phyloP scores from a whole-genome alignment of 2,797 vertebrate genomes.

The Coregonus suidteri region DNA sequence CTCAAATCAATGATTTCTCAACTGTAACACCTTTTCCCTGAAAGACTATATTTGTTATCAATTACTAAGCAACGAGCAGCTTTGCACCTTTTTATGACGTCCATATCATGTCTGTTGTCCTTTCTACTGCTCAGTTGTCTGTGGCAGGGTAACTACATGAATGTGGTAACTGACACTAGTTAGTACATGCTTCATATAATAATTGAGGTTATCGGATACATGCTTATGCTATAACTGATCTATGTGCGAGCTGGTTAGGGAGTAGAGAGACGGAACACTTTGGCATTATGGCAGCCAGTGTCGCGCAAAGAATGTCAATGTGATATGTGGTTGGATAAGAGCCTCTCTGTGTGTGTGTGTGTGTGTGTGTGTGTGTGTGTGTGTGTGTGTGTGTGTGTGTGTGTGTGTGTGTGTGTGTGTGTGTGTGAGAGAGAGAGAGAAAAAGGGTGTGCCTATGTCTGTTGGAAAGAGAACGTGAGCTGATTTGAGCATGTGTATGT shows the following conservation, averaged over 20 bases:
- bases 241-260: background rate
- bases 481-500: background rate
- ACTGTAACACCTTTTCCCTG: background rate
- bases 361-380: constrained; percentile 4
- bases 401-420: constrained; percentile 5
- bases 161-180: background rate
- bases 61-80: background rate
- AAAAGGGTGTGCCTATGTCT: no score
- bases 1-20: no score
- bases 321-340: constrained; percentile 6
- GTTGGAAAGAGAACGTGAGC: no score
- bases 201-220: background rate
- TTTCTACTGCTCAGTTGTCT: background rate
- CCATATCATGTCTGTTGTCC: background rate
- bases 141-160: background rate
- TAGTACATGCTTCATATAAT: background rate
- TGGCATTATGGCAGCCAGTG: background rate
- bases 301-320: constrained; percentile 1
- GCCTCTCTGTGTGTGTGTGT: constrained; percentile 4
- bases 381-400: background rate
- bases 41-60: background rate
- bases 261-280: constrained; percentile 7
- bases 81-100: background rate
- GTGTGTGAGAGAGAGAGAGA: background rate
- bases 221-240: constrained; percentile 22